phyloP scores from a whole-genome alignment of 2,888 invertebrate genomes.

The Protophormia terraenovae region DNA sequence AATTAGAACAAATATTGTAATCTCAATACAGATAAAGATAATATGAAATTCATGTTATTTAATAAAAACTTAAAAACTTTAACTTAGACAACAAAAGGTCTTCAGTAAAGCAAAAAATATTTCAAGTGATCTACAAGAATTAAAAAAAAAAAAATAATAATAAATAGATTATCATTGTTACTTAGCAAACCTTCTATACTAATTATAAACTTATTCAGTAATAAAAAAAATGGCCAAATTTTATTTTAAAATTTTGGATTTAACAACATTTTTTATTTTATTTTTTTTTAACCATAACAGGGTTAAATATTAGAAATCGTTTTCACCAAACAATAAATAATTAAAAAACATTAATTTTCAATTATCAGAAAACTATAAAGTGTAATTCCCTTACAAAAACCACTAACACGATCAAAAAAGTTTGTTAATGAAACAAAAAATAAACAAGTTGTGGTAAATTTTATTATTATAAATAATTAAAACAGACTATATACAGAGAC shows the following conservation, averaged over 20 bases:
- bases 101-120: neutral
- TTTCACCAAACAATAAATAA: neutral
- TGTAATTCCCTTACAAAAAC: neutral
- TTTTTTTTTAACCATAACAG: neutral
- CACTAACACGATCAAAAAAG: neutral
- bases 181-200: neutral
- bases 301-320: neutral
- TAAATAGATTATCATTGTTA: neutral
- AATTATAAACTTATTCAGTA: too few species aligned
- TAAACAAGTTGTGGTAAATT: neutral
- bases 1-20: neutral
- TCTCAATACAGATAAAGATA: neutral
- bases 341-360: constrained; percentile 4
- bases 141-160: too few species aligned
- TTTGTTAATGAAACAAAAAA: neutral
- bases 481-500: neutral
- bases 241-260: neutral
- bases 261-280: neutral
- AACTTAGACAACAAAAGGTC: too few species aligned
- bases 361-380: neutral
- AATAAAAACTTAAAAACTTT: too few species aligned
- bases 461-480: neutral
- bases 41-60: neutral
- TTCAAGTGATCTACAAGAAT: neutral
- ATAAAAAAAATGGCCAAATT: neutral